Percentiles rank a stretch among this genome's conserved stretches.
Evolutionary conservation across 2,797 vertebrate genomes (phyloP).

Genomic region (Sphaeramia orbicularis): DNA sequence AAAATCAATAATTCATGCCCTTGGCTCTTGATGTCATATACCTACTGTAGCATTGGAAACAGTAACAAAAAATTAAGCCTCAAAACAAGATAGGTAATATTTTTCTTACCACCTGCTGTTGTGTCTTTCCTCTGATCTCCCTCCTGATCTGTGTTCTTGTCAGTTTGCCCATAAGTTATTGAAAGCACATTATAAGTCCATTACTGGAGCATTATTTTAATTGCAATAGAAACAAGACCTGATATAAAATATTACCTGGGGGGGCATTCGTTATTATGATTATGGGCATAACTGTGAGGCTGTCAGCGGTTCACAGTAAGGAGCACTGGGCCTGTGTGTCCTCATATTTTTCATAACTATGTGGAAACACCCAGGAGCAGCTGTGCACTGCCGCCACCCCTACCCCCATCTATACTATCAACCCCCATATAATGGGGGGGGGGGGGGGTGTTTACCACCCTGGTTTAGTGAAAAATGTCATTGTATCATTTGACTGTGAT

Average conservation of each 20-base stretch:
- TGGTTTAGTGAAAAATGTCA: too few species aligned
- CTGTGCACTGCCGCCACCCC: too few species aligned
- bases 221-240: not conserved
- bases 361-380: slow-evolving; percentile 52
- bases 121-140: slow-evolving; percentile 10
- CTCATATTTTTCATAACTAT: slow-evolving; percentile 42
- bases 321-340: slow-evolving; percentile 18
- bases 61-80: not conserved
- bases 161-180: slow-evolving; percentile 19
- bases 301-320: slow-evolving; percentile 32
- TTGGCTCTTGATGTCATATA: not conserved
- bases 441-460: too few species aligned
- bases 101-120: slow-evolving; percentile 4
- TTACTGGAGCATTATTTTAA: slow-evolving; percentile 16
- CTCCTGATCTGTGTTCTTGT: slow-evolving; percentile 8
- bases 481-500: too few species aligned
- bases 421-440: too few species aligned
- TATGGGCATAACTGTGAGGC: slow-evolving; percentile 25
- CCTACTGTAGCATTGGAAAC: not conserved
- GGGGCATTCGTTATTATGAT: slow-evolving; percentile 37
- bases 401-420: too few species aligned
- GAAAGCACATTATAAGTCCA: not conserved
- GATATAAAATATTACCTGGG: slow-evolving; percentile 15
- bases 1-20: too few species aligned
- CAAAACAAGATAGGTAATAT: too few species aligned